Percentiles rank a stretch among this genome's conserved stretches.
These are phyloP conservation scores for Drosophila yakuba DNA, from an alignment of 1,140 invertebrate species.

Conservation along the genomic window DNA sequence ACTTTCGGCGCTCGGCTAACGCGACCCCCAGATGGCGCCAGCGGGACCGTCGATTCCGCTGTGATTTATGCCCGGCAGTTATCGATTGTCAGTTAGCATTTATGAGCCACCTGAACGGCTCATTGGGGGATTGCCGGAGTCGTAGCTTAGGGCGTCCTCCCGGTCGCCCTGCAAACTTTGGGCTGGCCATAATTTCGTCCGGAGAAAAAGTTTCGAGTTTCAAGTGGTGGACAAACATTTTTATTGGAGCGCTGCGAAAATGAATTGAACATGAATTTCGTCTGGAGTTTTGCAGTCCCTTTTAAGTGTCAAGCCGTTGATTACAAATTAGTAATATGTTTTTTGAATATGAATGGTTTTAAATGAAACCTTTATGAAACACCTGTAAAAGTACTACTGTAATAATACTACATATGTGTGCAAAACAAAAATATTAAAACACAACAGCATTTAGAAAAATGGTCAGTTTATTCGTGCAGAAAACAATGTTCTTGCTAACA, in stretches of 20 bases:
- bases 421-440: background rate
- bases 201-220: conserved; percentile 16
- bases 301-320: too few species aligned
- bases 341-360: too few species aligned
- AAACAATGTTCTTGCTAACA: conserved; percentile 44
- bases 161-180: conserved; percentile 25
- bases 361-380: too few species aligned
- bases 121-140: conserved; percentile 33
- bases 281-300: background rate
- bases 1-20: conserved; percentile 8
- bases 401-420: too few species aligned
- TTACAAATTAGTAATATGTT: too few species aligned
- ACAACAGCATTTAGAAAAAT: conserved; percentile 29
- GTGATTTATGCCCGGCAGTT: conserved; percentile 32
- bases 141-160: conserved; percentile 13
- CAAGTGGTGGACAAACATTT: conserved; percentile 29
- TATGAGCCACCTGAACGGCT: conserved; percentile 44
- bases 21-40: conserved; percentile 32
- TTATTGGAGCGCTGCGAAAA: conserved; percentile 28
- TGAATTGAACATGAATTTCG: conserved; percentile 14
- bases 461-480: conserved; percentile 63
- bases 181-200: conserved; percentile 19
- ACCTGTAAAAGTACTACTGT: too few species aligned
- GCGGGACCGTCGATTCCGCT: conserved; percentile 11
- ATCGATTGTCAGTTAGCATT: conserved; percentile 49